Conservation (phyloP, 2,888 invertebrate species). For the Eurytoma adleriae region DNA sequence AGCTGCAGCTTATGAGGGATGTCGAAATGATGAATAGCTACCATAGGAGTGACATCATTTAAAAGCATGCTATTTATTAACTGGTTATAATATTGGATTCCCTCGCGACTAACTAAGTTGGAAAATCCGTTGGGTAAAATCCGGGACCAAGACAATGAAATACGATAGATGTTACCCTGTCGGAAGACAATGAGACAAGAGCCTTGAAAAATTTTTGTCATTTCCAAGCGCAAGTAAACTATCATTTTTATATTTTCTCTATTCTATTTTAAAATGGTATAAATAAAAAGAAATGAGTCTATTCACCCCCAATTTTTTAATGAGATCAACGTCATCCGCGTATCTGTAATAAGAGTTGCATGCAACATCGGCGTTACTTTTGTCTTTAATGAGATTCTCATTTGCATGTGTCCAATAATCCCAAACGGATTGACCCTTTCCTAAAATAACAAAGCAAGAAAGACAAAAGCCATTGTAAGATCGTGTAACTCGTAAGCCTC, state of each 20-base stretch:
- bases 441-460: constrained; percentile 68
- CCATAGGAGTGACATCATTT: constrained; percentile 79
- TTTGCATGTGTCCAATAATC: constrained; percentile 80
- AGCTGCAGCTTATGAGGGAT: constrained; percentile 82
- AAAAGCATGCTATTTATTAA: constrained; percentile 84
- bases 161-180: constrained; percentile 59
- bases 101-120: constrained; percentile 82
- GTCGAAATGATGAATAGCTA: constrained; percentile 77
- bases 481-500: too few relatives aligned
- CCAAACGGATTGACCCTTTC: constrained; percentile 83
- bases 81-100: constrained; percentile 86
- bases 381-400: constrained; percentile 78
- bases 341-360: constrained; percentile 83
- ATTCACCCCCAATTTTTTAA: constrained; percentile 78
- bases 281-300: not conserved
- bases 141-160: constrained; percentile 64
- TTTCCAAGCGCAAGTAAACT: too few relatives aligned
- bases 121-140: constrained; percentile 66
- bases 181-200: not conserved
- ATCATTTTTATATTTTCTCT: not conserved
- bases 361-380: constrained; percentile 80
- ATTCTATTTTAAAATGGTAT: not conserved
- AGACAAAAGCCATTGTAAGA: too few relatives aligned
- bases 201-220: too few relatives aligned
- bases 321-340: constrained; percentile 79